Evolutionary conservation across 2,797 vertebrate genomes (phyloP), one percentile per base, ranked within the genome.

Genomic region (Garrulus glandarius): DNA sequence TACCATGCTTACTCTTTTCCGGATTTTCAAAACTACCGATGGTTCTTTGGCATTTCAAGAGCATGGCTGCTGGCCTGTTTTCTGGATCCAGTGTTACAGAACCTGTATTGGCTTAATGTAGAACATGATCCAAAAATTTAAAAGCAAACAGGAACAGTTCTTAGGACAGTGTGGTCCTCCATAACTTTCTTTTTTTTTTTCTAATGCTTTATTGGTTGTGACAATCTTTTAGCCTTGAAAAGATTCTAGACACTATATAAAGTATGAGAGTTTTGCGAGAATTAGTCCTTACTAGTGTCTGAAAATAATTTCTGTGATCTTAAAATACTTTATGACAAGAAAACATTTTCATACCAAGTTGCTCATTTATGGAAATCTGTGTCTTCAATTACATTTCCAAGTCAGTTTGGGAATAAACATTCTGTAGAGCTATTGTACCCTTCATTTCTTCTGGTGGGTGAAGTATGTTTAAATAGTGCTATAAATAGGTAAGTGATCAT

Each of bases 401-500:
- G n/a, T 68, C 39, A 61, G 16, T 69, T 55, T 82, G 50, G 79
- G 74, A 96, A 56, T 76, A 61, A 92, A 86, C 23, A 49, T 86
- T 82, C 77, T 76, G 39, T 57, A 86, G 70, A 71, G 46, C 68
- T 68, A 15, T 68, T 77, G 30, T 63, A 34, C 22, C 24, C 21
- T 86, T 52, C 6, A 36, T 79, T 93, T 93, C 16, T 79, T 96
- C 86, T 71, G 60, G 39, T 69, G 67, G 4, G 29, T 84, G 47
- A 90, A 93, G 22, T n/a, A 41, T 1, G 21, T 72, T 49, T 56
- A 86, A 82, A 82, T 61, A 75, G n/a, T 41, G 53, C n/a, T 84
- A 72, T 89, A 87, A 91, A 87, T 72, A 95, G 50, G 39, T 52
- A 85, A 47, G 44, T 41, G 76, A 94, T 81, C 61, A 84, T 87